A percentile compares a stretch with the other conserved stretches of the same genome.
These are phyloP conservation scores for Pseudomyrmex dendroicus DNA, from an alignment of 1,140 invertebrate species.

Conservation along the genomic window DNA sequence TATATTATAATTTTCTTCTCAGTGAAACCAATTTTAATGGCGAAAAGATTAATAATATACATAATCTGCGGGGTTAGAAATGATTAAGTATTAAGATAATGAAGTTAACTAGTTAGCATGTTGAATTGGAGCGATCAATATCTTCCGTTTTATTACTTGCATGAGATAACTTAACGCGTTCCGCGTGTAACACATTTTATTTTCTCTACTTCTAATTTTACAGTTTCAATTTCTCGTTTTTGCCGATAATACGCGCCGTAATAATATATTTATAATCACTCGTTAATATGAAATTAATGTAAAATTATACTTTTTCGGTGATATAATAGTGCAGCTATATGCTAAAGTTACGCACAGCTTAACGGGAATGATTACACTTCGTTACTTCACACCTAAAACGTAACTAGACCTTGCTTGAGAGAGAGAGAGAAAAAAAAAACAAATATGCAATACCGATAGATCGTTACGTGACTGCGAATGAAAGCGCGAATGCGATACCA, in stretches of 20 bases:
- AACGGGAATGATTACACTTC: conserved; percentile 3
- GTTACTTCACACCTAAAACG: not conserved
- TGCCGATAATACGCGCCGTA: not conserved
- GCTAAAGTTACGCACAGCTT: not conserved
- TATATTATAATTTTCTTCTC: not conserved
- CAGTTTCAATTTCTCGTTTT: conserved; percentile 18
- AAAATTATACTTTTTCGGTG: no score
- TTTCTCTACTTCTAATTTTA: not conserved
- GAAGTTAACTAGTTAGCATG: not conserved
- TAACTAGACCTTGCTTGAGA: not conserved
- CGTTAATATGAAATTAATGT: not conserved
- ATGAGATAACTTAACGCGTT: conserved; percentile 1
- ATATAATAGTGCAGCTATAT: no score
- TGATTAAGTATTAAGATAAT: not conserved
- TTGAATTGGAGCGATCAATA: conserved; percentile 33
- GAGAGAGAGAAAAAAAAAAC: no score
- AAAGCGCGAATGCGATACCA: conserved; percentile 6
- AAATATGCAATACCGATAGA: not conserved
- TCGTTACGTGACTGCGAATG: not conserved
- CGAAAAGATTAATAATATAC: not conserved
- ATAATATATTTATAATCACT: not conserved
- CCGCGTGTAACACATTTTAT: not conserved
- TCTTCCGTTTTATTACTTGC: not conserved
- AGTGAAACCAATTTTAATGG: no score
- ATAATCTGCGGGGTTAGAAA: not conserved